Conservation (phyloP, 1,140 invertebrate species). For the Ooceraea biroi region DNA sequence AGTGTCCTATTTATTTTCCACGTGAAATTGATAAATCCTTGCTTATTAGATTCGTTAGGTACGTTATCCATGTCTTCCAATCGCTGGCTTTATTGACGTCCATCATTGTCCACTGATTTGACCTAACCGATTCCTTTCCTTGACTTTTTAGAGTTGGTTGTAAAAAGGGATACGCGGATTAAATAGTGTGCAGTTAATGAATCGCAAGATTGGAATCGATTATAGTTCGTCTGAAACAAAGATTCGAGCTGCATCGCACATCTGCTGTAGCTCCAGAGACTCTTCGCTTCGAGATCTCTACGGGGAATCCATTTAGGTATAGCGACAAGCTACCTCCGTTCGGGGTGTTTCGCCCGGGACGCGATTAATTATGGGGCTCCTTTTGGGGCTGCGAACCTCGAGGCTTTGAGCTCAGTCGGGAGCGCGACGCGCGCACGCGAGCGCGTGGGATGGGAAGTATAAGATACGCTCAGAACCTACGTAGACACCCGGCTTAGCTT, state of each 20-base stretch:
- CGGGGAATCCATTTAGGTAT: slow-evolving; percentile 72
- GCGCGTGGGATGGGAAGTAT: slow-evolving; percentile 78
- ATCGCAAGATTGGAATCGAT: neutral
- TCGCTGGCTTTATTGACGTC: neutral
- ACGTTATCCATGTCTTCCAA: neutral
- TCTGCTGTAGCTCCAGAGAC: slow-evolving; percentile 9
- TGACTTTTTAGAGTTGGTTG: neutral
- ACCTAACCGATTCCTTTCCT: neutral
- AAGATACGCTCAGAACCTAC: slow-evolving; percentile 83
- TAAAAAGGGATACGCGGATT: neutral
- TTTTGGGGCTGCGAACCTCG: slow-evolving; percentile 80
- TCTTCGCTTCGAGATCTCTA: slow-evolving; percentile 45
- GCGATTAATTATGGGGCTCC: slow-evolving; percentile 85
- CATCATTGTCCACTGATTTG: neutral
- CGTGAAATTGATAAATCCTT: neutral
- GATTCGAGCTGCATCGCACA: slow-evolving; percentile 14
- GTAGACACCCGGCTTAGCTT: slow-evolving; percentile 84
- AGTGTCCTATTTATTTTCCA: slow-evolving; percentile 10
- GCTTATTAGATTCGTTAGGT: neutral
- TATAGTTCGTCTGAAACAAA: slow-evolving; percentile 18
- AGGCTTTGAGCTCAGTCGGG: slow-evolving; percentile 83
- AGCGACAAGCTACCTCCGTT: slow-evolving; percentile 70
- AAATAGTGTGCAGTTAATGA: neutral
- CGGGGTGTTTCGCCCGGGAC: slow-evolving; percentile 80
- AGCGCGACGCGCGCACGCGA: slow-evolving; percentile 65